Evolutionary conservation across 2,113 vertebrate species (phyloP), one percentile per base, ranked within the genome.

Genomic region (Micronycteris hirsuta): DNA sequence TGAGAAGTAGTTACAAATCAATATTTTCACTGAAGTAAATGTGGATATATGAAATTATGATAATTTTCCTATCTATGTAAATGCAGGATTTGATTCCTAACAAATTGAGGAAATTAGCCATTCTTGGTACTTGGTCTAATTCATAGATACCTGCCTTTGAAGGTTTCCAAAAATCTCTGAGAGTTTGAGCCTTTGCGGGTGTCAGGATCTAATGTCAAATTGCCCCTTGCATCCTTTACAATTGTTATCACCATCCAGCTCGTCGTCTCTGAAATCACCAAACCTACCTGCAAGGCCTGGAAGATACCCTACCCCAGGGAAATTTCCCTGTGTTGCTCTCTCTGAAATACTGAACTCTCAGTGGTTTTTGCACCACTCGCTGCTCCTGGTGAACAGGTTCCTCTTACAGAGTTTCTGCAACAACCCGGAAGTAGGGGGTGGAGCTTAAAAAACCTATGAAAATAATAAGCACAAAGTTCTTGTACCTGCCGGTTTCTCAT

Each of bases 211-310:
- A 24, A 1, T 28, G n/a, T 43, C 54, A 49, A 70, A 26, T 68
- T 81, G 15, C 2, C 19, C 12, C 9, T 24, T 22, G 2, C 8
- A 26, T 10, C 38, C 28, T 93, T 82, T 76, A 43, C 81, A 61
- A 36, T 0, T 43, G 1, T 11, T 11, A 17, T 31, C 33, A 19
- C 8, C 2, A n/a, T 11, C 26, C 4, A 61, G 33, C 1, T 24
- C 6, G 19, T 12, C 28, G 16, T 65, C 12, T 3, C 10, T 16
- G 52, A 82, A 91, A 58, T 82, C 7, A 3, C 26, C n/a, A 63
- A 43, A 7, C 17, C 16, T 33, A 6, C 0, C 38, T 7, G 11
- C 61, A 49, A 9, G 16, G 15, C 38, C 43, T 22, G 17, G 28
- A 61, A 28, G 61, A 16, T 4, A 38, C 65, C 33, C 24, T 38